Evolutionary conservation across 2,113 vertebrate species (phyloP), one percentile per base, ranked within the genome.

Genomic region (Reinhardtius hippoglossoides): DNA sequence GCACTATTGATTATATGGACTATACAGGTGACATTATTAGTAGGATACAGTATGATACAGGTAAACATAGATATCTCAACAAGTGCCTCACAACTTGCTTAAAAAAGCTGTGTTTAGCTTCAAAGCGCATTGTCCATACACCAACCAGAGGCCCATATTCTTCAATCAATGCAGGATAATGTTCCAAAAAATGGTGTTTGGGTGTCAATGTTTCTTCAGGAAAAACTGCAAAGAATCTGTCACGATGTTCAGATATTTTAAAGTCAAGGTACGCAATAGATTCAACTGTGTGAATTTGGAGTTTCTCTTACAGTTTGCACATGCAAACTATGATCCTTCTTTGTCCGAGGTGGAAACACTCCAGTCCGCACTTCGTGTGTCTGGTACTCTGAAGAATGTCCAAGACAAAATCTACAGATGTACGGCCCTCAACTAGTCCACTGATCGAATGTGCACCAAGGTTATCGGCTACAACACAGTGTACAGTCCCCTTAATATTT

Each of bases 401-500:
- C 55, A 66, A 81, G 10, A 67, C 55, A 57, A 24, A 57, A 57
- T 15, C 23, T 24, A 24, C 55, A 57, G 3, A 16, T 24, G 27
- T 73, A 81, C 2, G 67, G 59, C 12, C 71, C 74, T 1, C 71
- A 62, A 75, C 70, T 31, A 81, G 42, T 69, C 85, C 81, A 64
- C 55, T 46, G 2, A 81, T 55, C 0, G 69, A 77, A 67, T 31
- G 31, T 31, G 31, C 31, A 31, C 31, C 31, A 31, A 78, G 74
- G 64, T 82, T 67, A 40, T 79, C 71, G 2, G 84, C 75, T 62
- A 40, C 71, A 63, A 82, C 84, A 82, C 75, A 70, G 18, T 52
- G 60, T 52, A 86, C 80, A 14, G 83, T 71, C 6, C 83, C 83
- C 70, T 83, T 79, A 64, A 83, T 46, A 58, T 15, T 74, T 74